These are phyloP conservation scores for Bradypus variegatus DNA, from an alignment of 2,797 vertebrate genomes.

Conservation along the genomic window DNA sequence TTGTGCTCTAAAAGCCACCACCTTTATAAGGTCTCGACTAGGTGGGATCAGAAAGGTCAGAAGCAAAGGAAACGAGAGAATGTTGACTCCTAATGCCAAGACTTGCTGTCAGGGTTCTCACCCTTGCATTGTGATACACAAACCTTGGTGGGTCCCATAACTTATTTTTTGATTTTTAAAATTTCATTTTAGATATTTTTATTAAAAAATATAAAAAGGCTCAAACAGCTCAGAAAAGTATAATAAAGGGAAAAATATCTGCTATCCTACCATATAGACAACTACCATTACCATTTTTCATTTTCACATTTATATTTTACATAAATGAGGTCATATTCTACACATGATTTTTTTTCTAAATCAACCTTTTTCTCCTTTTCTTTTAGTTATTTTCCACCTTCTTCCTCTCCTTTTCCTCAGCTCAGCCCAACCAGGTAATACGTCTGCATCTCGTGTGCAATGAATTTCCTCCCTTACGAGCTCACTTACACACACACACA, in stretches of 20 bases:
- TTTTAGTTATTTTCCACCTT: neutral
- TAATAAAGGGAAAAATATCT: neutral
- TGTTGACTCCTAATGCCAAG: no score
- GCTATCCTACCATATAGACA: accelerated
- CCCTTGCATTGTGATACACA: accelerated
- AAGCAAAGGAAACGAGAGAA: neutral
- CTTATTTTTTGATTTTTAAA: neutral
- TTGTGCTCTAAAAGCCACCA: neutral
- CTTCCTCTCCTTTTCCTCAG: neutral
- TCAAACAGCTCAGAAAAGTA: neutral
- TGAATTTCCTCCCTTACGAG: neutral
- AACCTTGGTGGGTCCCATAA: no score
- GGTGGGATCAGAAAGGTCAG: neutral
- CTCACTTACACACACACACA: neutral
- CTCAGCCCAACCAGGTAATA: neutral
- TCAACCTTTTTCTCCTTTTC: neutral
- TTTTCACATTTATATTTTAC: neutral
- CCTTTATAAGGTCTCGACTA: neutral
- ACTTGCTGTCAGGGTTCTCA: accelerated
- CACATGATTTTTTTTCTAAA: neutral
- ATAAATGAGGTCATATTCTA: neutral
- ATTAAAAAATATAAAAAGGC: neutral
- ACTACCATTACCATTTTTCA: neutral
- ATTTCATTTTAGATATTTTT: neutral
- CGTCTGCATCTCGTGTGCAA: neutral